Base-by-base conservation (phyloP, 2,888 invertebrate species). In the Digitonthophagus gazella region DNA sequence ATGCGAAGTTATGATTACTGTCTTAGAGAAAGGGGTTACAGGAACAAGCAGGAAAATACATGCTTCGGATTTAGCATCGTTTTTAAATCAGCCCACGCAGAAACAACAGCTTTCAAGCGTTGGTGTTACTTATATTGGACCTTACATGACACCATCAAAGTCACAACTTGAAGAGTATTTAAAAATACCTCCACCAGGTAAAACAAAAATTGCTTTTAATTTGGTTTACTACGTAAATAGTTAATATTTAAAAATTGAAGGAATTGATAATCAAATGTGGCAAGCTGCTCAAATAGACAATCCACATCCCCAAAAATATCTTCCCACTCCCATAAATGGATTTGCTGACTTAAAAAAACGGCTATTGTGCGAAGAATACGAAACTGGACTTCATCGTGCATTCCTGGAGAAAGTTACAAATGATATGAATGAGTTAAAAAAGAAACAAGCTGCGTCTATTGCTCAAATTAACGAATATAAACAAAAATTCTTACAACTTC, bases 221-320 rank as follows among this genome's bases (percentile, higher is more conserved):
- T 11, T 19, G 28, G 15, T 58, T 58, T 58, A 8, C 14, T 11
- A 8, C 58, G 8, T 11, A 6, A 14, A 6, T 8, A n/a, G 58
- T 14, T 14, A 6, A 11, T 6, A 5, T 58, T 58, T 58, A 14
- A 58, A 58, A 14, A 58, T 58, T 65, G 69, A 81, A 90, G 93
- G 96, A n/a, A 93, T 98, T 78, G 96, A 97, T 82, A 90, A 91
- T 64, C 86, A 95, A 71, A 86, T 98, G 76, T 99, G 99, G 99
- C 92, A 93, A 78, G 97, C 98, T 82, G 98, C 98, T 0, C 96
- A 96, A 78, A 85, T 91, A 20, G 97, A 98, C 79, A 99, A 99
- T 85, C 99, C 98, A 0, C 94, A 98, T 82, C 90, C 95, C 0
- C 89, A 89, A 44, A 90, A 91, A 77, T 93, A 96, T 76, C 91